These are phyloP conservation scores for Sparus aurata DNA, from an alignment of 2,797 vertebrate species.

Conservation along the genomic window DNA sequence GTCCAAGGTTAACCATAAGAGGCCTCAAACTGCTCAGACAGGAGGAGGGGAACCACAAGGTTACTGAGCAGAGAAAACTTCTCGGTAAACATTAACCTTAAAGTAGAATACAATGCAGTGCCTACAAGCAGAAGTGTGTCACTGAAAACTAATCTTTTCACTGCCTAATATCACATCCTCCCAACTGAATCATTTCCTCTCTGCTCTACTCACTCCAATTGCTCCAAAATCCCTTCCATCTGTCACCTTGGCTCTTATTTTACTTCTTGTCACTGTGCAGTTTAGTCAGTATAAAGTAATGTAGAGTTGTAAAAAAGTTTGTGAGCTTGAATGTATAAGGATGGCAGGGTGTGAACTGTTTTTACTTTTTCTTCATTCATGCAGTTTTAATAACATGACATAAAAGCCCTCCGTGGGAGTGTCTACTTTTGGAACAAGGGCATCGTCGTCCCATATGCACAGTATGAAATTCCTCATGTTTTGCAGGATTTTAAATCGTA, in stretches of 20 bases:
- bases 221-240: conserved; percentile 59
- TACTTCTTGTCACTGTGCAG: conserved; percentile 36
- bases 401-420: not conserved
- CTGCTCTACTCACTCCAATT: conserved; percentile 52
- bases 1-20: conserved; percentile 57
- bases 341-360: not conserved
- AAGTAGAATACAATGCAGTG: conserved; percentile 47
- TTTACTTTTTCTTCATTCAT: not conserved
- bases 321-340: not conserved
- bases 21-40: conserved; percentile 35
- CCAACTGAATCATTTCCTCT: conserved; percentile 55
- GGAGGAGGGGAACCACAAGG: conserved; percentile 46
- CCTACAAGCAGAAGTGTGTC: conserved; percentile 30
- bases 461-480: not conserved
- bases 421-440: not conserved
- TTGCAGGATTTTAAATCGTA: conserved; percentile 12
- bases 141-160: conserved; percentile 47
- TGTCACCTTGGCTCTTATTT: conserved; percentile 48
- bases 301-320: not conserved
- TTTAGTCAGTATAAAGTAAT: conserved; percentile 25
- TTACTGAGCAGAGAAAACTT: conserved; percentile 50
- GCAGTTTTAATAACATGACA: not conserved
- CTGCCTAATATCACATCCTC: conserved; percentile 39
- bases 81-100: conserved; percentile 74
- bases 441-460: not conserved